These are phyloP conservation scores for Lochmaea crataegi DNA, from an alignment of 2,888 invertebrate species.

Conservation along the genomic window DNA sequence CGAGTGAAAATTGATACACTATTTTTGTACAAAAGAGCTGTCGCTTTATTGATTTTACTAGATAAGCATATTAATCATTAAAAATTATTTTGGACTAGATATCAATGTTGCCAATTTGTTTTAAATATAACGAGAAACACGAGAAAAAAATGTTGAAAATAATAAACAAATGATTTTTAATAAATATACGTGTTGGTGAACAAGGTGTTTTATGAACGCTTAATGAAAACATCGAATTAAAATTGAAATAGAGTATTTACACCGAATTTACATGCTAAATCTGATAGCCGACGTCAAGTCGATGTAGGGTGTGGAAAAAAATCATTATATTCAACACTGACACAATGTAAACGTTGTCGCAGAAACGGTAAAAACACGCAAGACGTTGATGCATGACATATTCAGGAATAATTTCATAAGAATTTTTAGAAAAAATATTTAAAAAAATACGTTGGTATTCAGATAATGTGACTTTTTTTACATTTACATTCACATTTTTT, in stretches of 20 bases:
- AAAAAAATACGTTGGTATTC: no score
- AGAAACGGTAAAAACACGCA: constrained; percentile 23
- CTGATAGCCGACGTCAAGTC: constrained; percentile 32
- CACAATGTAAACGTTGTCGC: constrained; percentile 5
- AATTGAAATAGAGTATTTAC: constrained; percentile 29
- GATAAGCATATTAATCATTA: no score
- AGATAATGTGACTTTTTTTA: no score
- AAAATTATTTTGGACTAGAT: no score
- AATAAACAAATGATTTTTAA: no score
- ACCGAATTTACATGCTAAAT: constrained; percentile 39
- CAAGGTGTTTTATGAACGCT: constrained; percentile 16
- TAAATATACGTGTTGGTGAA: no score
- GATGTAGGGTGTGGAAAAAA: constrained; percentile 37
- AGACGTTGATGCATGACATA: constrained; percentile 24
- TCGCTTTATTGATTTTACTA: constrained; percentile 13
- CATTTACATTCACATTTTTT: no score
- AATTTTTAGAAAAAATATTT: neutral
- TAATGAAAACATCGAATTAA: constrained; percentile 27
- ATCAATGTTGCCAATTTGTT: no score
- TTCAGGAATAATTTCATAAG: neutral
- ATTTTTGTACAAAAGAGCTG: constrained; percentile 33
- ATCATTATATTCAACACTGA: constrained; percentile 39
- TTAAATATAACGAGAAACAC: no score
- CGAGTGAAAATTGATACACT: constrained; percentile 52
- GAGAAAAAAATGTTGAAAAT: no score